A percentile compares a stretch with the other conserved stretches of the same genome.
Conservation (phyloP, 2,888 invertebrate species). For the Aphodius granarius region DNA sequence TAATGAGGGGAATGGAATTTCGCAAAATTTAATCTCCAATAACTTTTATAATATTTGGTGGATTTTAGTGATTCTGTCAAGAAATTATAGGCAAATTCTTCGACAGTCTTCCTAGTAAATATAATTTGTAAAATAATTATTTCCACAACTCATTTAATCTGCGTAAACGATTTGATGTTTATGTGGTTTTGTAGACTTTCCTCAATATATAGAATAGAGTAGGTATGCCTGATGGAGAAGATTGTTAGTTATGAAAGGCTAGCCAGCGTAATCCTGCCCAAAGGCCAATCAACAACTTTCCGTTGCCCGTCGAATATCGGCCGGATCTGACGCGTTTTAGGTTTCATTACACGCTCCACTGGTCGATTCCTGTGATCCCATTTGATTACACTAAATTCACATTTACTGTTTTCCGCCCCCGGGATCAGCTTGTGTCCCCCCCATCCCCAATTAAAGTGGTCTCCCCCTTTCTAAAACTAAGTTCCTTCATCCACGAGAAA, state of each 20-base stretch:
- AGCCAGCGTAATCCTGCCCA: constrained; percentile 15
- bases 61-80: too few species aligned
- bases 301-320: constrained; percentile 2
- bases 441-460: not conserved
- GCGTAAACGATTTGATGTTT: too few species aligned
- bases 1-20: too few species aligned
- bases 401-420: constrained; percentile 1
- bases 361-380: constrained; percentile 18
- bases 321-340: constrained; percentile 1
- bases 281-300: constrained; percentile 25
- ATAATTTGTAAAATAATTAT: too few species aligned
- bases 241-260: not conserved
- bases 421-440: not conserved
- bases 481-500: not conserved
- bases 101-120: too few species aligned
- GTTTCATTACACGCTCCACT: constrained; percentile 27
- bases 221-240: too few species aligned
- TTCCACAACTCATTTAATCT: too few species aligned
- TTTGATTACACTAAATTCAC: constrained; percentile 18
- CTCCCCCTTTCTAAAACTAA: not conserved
- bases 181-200: too few species aligned
- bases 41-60: too few species aligned
- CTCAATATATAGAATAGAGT: too few species aligned
- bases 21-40: too few species aligned
- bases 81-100: too few species aligned